Conservation (phyloP, 1,140 invertebrate species). For the Neomicropteryx cornuta region DNA sequence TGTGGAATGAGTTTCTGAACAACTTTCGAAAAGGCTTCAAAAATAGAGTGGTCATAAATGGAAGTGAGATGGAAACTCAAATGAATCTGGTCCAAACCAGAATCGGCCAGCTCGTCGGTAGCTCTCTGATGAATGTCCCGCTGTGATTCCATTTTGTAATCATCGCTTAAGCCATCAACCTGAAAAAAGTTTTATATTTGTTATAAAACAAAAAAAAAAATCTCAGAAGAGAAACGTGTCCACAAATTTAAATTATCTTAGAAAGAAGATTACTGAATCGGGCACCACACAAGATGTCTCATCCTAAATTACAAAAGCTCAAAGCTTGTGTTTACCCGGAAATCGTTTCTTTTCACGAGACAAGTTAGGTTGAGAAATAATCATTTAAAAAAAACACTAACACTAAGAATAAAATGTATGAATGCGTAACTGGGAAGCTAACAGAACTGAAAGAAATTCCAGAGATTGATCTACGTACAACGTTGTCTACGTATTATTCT, state of each 20-base stretch:
- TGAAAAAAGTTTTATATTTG: constrained; percentile 14
- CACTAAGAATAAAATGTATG: no score
- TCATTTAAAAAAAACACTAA: no score
- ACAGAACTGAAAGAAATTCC: no score
- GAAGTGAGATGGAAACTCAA: constrained; percentile 95
- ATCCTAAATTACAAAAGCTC: background rate
- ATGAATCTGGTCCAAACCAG: constrained; percentile 76
- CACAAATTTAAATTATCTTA: constrained; percentile 1
- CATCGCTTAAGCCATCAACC: constrained; percentile 96
- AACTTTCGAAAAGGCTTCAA: constrained; percentile 99
- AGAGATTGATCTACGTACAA: no score
- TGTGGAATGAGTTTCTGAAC: constrained; percentile 98
- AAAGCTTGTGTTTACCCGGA: no score
- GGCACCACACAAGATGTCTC: constrained; percentile 2
- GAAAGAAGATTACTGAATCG: background rate
- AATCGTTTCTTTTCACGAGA: no score
- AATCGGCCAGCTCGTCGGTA: constrained; percentile 87
- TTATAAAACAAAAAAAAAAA: constrained; percentile 4
- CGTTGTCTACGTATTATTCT: no score
- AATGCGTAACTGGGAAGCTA: no score
- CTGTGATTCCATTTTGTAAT: constrained; percentile 97
- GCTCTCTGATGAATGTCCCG: constrained; percentile 95
- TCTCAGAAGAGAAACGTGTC: background rate
- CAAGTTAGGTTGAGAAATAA: no score
- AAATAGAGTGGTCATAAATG: constrained; percentile 99